phyloP scores from a whole-genome alignment of 2,888 invertebrate genomes.

The Rotaria socialis region DNA sequence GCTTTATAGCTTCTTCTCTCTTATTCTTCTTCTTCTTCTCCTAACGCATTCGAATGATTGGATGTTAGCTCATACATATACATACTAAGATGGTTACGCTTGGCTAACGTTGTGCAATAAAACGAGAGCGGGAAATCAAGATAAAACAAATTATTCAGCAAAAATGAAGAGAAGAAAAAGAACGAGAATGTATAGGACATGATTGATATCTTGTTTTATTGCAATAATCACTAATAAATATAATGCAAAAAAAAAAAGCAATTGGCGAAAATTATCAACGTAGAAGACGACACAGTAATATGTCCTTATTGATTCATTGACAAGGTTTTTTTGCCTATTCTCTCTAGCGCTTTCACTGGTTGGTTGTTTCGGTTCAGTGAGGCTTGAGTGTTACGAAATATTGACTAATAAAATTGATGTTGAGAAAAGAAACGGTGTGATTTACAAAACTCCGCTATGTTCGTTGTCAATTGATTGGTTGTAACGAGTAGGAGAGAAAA shows the following conservation, averaged over 20 bases:
- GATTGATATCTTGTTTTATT: conserved; percentile 27
- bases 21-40: background rate
- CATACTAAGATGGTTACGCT: conserved; percentile 14
- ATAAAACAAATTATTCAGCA: conserved; percentile 13
- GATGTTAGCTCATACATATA: conserved; percentile 23
- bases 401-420: conserved; percentile 23
- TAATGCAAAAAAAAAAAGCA: conserved; percentile 5
- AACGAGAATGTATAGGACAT: background rate
- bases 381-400: conserved; percentile 16
- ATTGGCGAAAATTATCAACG: background rate
- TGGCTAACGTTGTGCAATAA: conserved; percentile 28
- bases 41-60: background rate
- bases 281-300: conserved; percentile 10
- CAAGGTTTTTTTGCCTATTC: background rate
- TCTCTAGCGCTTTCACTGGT: background rate
- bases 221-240: conserved; percentile 26
- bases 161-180: background rate
- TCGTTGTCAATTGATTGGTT: conserved; percentile 23
- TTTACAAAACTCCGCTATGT: background rate
- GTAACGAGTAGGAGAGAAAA: background rate
- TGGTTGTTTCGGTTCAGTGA: conserved; percentile 23
- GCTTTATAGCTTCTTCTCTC: background rate
- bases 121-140: conserved; percentile 23
- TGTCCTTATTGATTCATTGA: conserved; percentile 13
- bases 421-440: conserved; percentile 3